These are phyloP conservation scores for Idaea straminata DNA, from an alignment of 2,888 invertebrate genomes.

Conservation along the genomic window DNA sequence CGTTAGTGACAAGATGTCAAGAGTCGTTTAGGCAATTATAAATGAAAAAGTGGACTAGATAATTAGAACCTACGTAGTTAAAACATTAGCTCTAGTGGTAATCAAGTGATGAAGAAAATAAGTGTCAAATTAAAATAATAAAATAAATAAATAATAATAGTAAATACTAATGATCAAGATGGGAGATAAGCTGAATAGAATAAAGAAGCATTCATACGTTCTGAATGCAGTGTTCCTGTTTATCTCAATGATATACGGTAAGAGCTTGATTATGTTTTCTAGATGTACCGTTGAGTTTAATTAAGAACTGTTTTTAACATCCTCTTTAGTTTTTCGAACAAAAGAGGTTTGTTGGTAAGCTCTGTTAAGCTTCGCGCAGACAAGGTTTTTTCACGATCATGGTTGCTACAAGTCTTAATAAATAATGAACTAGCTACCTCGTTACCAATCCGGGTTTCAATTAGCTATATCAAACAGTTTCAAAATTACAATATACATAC, in stretches of 20 bases:
- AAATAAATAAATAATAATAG: conserved; percentile 7
- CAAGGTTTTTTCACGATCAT: not conserved
- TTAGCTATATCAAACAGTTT: conserved; percentile 5
- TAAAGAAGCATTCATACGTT: conserved; percentile 64
- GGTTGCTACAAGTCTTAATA: not conserved
- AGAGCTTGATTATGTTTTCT: conserved; percentile 45
- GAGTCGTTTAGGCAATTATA: conserved; percentile 13
- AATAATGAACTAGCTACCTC: not conserved
- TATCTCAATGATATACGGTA: conserved; percentile 71
- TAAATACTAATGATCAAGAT: conserved; percentile 51
- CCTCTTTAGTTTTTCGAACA: conserved; percentile 15
- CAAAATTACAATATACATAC: conserved; percentile 22
- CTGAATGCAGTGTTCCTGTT: conserved; percentile 67
- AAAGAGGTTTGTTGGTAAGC: conserved; percentile 8
- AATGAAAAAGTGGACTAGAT: conserved; percentile 29
- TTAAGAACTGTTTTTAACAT: conserved; percentile 25
- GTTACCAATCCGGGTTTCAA: conserved; percentile 1
- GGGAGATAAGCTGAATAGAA: conserved; percentile 60
- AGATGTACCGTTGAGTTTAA: conserved; percentile 36
- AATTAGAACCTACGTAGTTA: conserved; percentile 33
- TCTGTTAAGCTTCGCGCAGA: not conserved
- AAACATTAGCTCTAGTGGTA: conserved; percentile 41
- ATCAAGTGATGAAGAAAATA: conserved; percentile 62
- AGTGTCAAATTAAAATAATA: conserved; percentile 62
- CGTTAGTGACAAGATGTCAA: conserved; percentile 56